Evolutionary conservation across 2,113 vertebrate genomes (phyloP).

Genomic region (Perca fluviatilis): DNA sequence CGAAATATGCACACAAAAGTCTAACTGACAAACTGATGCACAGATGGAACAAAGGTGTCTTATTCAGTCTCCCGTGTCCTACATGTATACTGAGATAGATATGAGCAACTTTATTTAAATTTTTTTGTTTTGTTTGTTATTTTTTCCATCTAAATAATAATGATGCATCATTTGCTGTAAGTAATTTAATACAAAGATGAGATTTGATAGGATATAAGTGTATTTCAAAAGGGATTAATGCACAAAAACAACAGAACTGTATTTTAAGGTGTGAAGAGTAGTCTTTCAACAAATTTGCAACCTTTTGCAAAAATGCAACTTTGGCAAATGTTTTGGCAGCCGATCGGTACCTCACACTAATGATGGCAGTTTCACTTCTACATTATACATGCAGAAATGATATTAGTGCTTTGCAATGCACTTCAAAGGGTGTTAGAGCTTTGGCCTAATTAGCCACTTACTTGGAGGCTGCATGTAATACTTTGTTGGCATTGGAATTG

Average conservation of each 20-base stretch:
- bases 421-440: constrained; percentile 21
- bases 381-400: constrained; percentile 51
- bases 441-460: constrained; percentile 33
- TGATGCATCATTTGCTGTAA: background rate
- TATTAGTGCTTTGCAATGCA: constrained; percentile 51
- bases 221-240: background rate
- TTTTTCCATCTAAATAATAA: background rate
- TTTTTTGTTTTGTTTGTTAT: background rate
- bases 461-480: constrained; percentile 12
- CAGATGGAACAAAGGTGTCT: background rate
- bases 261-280: background rate
- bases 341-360: constrained; percentile 13
- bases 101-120: background rate
- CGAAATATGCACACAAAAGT: too few relatives aligned
- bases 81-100: background rate
- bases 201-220: background rate
- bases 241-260: background rate
- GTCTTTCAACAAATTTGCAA: background rate
- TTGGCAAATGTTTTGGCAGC: constrained; percentile 1
- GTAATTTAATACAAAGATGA: background rate
- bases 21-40: background rate
- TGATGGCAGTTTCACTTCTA: constrained; percentile 1
- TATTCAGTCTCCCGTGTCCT: background rate
- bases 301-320: constrained; percentile 6
- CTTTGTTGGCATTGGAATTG: constrained; percentile 29